Evolutionary conservation across 2,888 invertebrate species (phyloP).

Genomic region (Tipula unca): DNA sequence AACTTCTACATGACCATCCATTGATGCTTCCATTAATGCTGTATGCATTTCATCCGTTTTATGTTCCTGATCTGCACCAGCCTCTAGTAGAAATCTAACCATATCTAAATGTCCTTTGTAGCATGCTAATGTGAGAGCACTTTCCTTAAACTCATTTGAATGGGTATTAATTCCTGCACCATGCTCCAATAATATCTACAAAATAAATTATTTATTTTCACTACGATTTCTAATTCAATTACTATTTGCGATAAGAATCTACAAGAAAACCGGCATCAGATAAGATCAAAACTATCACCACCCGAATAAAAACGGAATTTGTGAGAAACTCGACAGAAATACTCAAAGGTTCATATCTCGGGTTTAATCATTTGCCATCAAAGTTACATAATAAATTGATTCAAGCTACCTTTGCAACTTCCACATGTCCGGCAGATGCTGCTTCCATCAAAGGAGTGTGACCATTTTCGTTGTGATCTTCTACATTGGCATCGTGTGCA

Average conservation of each 20-base stretch:
- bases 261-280: conserved; percentile 34
- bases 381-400: not conserved
- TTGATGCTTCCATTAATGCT: conserved; percentile 98
- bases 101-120: conserved; percentile 96
- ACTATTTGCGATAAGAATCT: not conserved
- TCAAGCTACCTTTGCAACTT: conserved; percentile 64
- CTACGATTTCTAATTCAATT: not conserved
- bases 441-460: conserved; percentile 99
- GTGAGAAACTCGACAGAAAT: conserved; percentile 28
- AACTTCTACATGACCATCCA: conserved; percentile 99
- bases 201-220: conserved; percentile 16
- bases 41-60: conserved; percentile 99
- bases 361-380: conserved; percentile 47
- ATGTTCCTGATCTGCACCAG: conserved; percentile 95
- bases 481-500: conserved; percentile 86
- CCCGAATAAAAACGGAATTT: conserved; percentile 25
- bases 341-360: conserved; percentile 49
- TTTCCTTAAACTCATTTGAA: conserved; percentile 98
- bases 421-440: conserved; percentile 89
- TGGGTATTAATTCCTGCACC: conserved; percentile 98
- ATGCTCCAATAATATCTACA: conserved; percentile 71
- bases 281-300: conserved; percentile 43
- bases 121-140: conserved; percentile 88
- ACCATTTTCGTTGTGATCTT: conserved; percentile 98
- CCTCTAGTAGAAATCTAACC: conserved; percentile 91